Evolutionary conservation across 2,797 vertebrate genomes (phyloP).

Genomic region (Ateles fusciceps): DNA sequence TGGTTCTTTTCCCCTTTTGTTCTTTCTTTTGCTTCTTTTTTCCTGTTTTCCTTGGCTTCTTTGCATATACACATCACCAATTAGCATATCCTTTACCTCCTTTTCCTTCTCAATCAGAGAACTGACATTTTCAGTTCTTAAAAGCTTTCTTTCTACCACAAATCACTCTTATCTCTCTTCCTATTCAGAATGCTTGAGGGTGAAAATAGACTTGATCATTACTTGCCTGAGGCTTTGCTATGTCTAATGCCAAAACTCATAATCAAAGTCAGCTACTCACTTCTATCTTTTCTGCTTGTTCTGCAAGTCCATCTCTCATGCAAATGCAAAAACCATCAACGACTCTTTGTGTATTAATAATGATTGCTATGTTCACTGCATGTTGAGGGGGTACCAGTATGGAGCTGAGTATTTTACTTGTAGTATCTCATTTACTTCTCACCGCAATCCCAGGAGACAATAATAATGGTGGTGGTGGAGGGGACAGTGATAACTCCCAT

Average conservation of each 20-base stretch:
- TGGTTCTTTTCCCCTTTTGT: not conserved
- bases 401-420: not conserved
- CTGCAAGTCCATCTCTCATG: not conserved
- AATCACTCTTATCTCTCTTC: not conserved
- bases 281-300: not conserved
- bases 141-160: not conserved
- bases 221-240: not conserved
- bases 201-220: not conserved
- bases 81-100: not conserved
- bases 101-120: not conserved
- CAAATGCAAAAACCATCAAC: not conserved
- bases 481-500: not conserved
- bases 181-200: not conserved
- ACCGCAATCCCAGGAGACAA: not conserved
- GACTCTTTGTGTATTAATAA: not conserved
- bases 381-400: not conserved
- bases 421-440: constrained; percentile 9
- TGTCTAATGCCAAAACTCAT: not conserved
- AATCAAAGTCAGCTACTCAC: constrained; percentile 20
- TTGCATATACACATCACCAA: not conserved
- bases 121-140: not conserved
- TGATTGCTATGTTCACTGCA: not conserved
- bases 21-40: not conserved
- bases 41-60: not conserved
- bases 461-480: not conserved